Conservation (phyloP, 2,888 invertebrate species). For the Dorcus parallelipipedus region DNA sequence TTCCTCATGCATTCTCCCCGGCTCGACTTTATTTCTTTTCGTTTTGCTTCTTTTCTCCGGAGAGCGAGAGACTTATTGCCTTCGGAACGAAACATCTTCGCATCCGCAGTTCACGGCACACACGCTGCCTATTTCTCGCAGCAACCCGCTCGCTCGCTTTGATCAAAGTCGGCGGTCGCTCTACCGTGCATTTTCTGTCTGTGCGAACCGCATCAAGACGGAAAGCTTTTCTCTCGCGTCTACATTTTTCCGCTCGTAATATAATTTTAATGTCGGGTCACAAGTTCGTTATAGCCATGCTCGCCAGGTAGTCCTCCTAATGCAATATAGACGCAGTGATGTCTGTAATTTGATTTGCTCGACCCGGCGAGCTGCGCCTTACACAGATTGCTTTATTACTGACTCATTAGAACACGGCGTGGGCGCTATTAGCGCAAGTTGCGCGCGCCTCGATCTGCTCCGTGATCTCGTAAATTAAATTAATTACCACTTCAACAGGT, state of each 20-base stretch:
- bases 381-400: conserved; percentile 41
- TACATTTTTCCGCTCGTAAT: conserved; percentile 23
- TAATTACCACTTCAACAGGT: conserved; percentile 46
- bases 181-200: conserved; percentile 18
- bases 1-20: conserved; percentile 40
- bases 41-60: conserved; percentile 37
- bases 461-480: conserved; percentile 44
- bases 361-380: conserved; percentile 23
- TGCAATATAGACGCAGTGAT: conserved; percentile 22
- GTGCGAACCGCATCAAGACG: conserved; percentile 13
- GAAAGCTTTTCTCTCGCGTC: conserved; percentile 7
- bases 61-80: conserved; percentile 41
- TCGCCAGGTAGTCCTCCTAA: conserved; percentile 22
- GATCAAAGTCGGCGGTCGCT: conserved; percentile 20
- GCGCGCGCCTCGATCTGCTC: conserved; percentile 26
- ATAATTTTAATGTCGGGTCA: conserved; percentile 27
- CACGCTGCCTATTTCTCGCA: conserved; percentile 22
- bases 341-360: conserved; percentile 28
- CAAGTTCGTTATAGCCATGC: conserved; percentile 25
- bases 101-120: conserved; percentile 30
- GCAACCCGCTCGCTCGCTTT: conserved; percentile 20
- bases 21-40: conserved; percentile 35
- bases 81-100: conserved; percentile 40
- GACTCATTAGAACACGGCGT: conserved; percentile 37
- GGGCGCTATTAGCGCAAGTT: conserved; percentile 27